A percentile compares a stretch with the other conserved stretches of the same genome.
Evolutionary conservation across 2,888 invertebrate genomes (phyloP).

Genomic region (Stenodera caucasica): DNA sequence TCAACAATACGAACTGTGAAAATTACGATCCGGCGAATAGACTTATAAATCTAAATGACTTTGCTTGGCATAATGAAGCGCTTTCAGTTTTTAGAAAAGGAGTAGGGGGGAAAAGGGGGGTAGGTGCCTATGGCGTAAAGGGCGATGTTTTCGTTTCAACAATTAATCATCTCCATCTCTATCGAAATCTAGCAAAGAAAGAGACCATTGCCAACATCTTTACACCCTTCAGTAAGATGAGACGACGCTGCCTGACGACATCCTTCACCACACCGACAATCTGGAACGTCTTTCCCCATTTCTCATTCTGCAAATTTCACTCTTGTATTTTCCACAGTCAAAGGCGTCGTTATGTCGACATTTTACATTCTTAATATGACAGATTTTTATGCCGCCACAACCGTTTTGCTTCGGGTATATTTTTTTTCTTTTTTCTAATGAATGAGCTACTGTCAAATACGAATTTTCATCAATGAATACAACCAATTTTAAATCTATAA

Average conservation of each 20-base stretch:
- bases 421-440: background rate
- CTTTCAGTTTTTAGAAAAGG: slow-evolving; percentile 24
- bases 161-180: slow-evolving; percentile 38
- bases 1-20: slow-evolving; percentile 35
- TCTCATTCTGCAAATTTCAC: slow-evolving; percentile 31
- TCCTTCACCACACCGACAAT: slow-evolving; percentile 32
- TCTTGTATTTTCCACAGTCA: slow-evolving; percentile 20
- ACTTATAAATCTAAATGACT: slow-evolving; percentile 37
- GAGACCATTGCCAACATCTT: slow-evolving; percentile 22
- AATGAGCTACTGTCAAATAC: background rate
- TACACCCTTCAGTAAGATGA: slow-evolving; percentile 19
- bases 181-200: slow-evolving; percentile 32
- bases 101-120: too few species aligned
- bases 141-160: slow-evolving; percentile 37
- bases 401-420: background rate
- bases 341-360: slow-evolving; percentile 6
- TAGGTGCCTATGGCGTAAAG: slow-evolving; percentile 27
- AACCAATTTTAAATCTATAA: too few species aligned
- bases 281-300: slow-evolving; percentile 30
- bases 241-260: slow-evolving; percentile 28
- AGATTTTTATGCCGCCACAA: background rate
- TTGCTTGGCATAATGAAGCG: slow-evolving; percentile 35
- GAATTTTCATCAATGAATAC: background rate
- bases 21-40: slow-evolving; percentile 35
- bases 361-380: slow-evolving; percentile 2